These are phyloP conservation scores for Oscheius sp. DNA, from an alignment of 2,888 invertebrate genomes.

Conservation along the genomic window DNA sequence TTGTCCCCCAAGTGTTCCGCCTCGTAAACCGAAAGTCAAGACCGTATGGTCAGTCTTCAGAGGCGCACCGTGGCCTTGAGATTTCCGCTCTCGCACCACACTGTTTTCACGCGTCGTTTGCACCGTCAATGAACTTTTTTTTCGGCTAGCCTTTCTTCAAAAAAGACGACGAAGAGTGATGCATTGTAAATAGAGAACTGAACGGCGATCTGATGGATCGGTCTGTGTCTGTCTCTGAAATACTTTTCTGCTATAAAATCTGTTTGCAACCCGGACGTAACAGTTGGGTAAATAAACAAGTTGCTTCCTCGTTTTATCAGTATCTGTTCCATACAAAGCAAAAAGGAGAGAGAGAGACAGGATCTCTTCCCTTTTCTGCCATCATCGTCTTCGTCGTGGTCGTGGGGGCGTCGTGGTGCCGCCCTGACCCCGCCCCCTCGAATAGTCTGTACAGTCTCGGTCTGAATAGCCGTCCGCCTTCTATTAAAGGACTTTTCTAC, in stretches of 20 bases:
- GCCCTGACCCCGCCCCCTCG: constrained; percentile 25
- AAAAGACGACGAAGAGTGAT: constrained; percentile 14
- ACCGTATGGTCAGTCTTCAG: constrained; percentile 1
- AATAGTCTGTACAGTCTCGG: constrained; percentile 31
- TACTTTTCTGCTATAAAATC: too few relatives aligned
- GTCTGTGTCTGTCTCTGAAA: too few relatives aligned
- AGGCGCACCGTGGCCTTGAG: constrained; percentile 13
- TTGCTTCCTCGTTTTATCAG: too few relatives aligned
- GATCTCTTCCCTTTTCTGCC: not conserved
- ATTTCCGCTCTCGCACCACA: constrained; percentile 33
- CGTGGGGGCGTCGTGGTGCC: constrained; percentile 23
- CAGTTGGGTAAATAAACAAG: too few relatives aligned
- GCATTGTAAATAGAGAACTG: constrained; percentile 11
- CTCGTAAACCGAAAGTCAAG: too few relatives aligned
- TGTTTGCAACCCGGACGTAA: too few relatives aligned
- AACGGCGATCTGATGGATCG: too few relatives aligned
- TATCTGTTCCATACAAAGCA: not conserved
- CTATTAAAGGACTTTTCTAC: constrained; percentile 32
- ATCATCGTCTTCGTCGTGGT: constrained; percentile 14
- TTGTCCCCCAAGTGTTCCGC: too few relatives aligned
- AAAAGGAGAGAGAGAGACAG: not conserved
- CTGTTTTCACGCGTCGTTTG: constrained; percentile 37
- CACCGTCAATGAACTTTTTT: constrained; percentile 31
- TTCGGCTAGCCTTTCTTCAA: constrained; percentile 4
- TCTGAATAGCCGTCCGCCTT: constrained; percentile 33